Evolutionary conservation across 2,888 invertebrate genomes (phyloP).

Genomic region (Nomada fabriciana): DNA sequence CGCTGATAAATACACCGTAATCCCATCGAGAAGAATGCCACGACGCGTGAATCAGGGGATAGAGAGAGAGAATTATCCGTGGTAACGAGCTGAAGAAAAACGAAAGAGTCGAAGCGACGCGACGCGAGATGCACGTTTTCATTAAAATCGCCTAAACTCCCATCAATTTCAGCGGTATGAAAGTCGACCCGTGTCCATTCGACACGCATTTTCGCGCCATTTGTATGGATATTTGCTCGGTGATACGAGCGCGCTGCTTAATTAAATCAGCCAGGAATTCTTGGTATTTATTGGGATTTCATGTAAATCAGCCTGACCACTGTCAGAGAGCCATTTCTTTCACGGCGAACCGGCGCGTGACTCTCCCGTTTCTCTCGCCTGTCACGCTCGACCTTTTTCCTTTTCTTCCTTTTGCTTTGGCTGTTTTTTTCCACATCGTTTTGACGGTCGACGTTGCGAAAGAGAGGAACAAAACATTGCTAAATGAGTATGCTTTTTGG

Average conservation of each 20-base stretch:
- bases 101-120: not conserved
- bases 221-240: constrained; percentile 73
- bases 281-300: constrained; percentile 78
- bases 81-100: not conserved
- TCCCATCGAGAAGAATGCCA: constrained; percentile 37
- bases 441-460: not conserved
- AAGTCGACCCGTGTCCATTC: constrained; percentile 63
- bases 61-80: constrained; percentile 3
- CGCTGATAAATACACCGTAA: constrained; percentile 62
- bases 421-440: too few species aligned
- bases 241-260: constrained; percentile 63
- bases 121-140: constrained; percentile 50
- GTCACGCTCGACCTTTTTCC: too few species aligned
- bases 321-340: constrained; percentile 4
- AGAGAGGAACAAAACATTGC: too few species aligned
- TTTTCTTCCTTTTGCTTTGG: not conserved
- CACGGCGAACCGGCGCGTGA: constrained; percentile 12
- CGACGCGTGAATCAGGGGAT: not conserved
- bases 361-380: constrained; percentile 10
- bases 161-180: constrained; percentile 77
- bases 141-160: constrained; percentile 69
- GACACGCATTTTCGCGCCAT: constrained; percentile 75
- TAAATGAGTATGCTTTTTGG: not conserved
- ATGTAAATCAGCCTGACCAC: constrained; percentile 72
- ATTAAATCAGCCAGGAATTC: constrained; percentile 79